Evolutionary conservation across 1,140 invertebrate species (phyloP), one percentile per base, ranked within the genome.

Genomic region (Drosophila persimilis): DNA sequence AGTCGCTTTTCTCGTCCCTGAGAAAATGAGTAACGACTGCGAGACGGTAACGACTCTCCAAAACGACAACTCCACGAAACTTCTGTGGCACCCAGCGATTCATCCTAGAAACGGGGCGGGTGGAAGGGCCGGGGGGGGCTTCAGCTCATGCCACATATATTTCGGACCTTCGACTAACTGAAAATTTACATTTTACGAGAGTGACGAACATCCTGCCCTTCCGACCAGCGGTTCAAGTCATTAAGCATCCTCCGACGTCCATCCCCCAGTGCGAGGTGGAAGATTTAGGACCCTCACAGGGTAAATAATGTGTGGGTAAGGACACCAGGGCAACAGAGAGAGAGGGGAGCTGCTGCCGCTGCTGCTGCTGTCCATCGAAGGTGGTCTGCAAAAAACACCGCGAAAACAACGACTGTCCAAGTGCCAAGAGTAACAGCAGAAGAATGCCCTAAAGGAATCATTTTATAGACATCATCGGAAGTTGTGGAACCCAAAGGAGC

Each of bases 381-480:
- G 77, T 85, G 81, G 81, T 80, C 76, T 56, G 46, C 43, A 48
- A 46, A 45, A 51, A 44, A 39, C 35, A 69, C 26, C 35, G 11
- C 48, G 35, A 15, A 58, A 56, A 64, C 75, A 39, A 39, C 35
- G 35, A 39, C 35, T 39, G 35, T 84, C 44, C 60, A 64, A 73
- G 65, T 73, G 80, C 51, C 66, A 80, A 72, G 65, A 59, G 64
- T 52, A 39, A 44, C 73, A 58, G 58, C 50, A 64, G 74, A 67
- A 52, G 65, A 73, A 76, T 80, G 80, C 67, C 81, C 81, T 67
- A 31, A 75, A 84, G 80, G 81, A 77, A 80, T 85, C 73, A 85
- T 84, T 81, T 81, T 73, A 83, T 77, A 81, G 74, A 78, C 78
- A 81, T 81, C 78, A 83, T 83, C 78, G 78, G 79, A 73, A 81